Evolutionary conservation across 2,113 vertebrate species (phyloP).

Genomic region (Camelus dromedarius): DNA sequence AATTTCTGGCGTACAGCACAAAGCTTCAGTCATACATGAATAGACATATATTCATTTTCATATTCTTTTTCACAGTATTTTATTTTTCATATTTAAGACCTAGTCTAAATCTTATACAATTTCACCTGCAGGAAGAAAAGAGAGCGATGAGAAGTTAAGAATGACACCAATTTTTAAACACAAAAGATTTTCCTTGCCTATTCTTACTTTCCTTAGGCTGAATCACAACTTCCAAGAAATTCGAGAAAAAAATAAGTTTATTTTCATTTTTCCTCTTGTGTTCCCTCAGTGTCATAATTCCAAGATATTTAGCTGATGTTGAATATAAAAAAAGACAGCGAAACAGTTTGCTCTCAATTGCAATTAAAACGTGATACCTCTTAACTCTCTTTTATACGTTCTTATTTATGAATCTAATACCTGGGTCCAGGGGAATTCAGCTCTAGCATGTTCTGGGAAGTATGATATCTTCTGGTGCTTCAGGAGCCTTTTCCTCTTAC

Average conservation of each 20-base stretch:
- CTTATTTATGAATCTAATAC: background rate
- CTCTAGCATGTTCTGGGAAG: background rate
- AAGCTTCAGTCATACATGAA: no score
- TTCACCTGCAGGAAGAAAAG: background rate
- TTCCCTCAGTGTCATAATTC: background rate
- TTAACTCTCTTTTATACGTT: background rate
- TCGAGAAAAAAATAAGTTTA: background rate
- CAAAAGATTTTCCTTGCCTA: background rate
- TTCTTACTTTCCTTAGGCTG: background rate
- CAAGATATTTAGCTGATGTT: background rate
- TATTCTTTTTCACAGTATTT: background rate
- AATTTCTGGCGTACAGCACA: no score
- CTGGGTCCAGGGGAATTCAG: background rate
- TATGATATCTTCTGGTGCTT: background rate
- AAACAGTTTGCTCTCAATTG: background rate
- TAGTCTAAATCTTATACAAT: background rate
- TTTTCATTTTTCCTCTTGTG: background rate
- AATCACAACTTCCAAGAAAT: background rate
- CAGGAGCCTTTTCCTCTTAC: background rate
- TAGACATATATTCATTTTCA: no score
- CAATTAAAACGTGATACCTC: background rate
- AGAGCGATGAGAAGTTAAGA: background rate
- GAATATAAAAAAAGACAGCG: background rate
- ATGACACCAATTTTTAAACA: background rate
- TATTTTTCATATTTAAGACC: slow-evolving; percentile 6